A percentile compares a stretch with the other conserved stretches of the same genome.
These are phyloP conservation scores for Garrulus glandarius DNA, from an alignment of 2,797 vertebrate genomes.

Conservation along the genomic window DNA sequence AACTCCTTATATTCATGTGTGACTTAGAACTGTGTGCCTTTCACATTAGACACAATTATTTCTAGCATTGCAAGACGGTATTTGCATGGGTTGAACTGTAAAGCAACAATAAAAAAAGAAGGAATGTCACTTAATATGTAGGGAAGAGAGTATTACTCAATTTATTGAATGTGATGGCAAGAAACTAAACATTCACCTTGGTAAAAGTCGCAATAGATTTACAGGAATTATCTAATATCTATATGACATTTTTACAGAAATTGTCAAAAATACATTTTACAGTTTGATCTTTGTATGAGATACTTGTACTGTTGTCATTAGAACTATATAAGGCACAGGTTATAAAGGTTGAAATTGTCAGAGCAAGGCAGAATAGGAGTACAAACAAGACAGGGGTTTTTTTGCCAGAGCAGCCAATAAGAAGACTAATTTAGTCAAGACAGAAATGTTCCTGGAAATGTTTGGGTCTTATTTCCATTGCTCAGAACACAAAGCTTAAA, in stretches of 20 bases:
- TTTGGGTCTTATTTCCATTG: background rate
- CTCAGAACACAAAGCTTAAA: background rate
- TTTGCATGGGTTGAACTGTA: background rate
- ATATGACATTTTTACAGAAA: background rate
- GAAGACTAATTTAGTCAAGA: background rate
- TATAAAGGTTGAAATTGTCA: background rate
- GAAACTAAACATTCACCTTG: background rate
- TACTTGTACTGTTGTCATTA: background rate
- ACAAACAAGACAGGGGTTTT: background rate
- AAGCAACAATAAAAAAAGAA: background rate
- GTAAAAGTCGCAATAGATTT: background rate
- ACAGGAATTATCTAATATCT: background rate
- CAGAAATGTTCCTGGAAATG: background rate
- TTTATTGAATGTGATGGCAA: background rate
- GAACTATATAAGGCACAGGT: background rate
- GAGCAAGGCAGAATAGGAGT: background rate
- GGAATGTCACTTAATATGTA: background rate
- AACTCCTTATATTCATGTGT: background rate
- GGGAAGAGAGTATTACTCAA: background rate
- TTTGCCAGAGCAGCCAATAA: background rate
- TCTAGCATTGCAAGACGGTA: background rate
- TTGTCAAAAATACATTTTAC: background rate
- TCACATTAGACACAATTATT: background rate
- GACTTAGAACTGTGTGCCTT: background rate
- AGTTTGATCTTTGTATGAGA: background rate